Evolutionary conservation across 2,113 vertebrate species (phyloP).

Genomic region (Suncus etruscus): DNA sequence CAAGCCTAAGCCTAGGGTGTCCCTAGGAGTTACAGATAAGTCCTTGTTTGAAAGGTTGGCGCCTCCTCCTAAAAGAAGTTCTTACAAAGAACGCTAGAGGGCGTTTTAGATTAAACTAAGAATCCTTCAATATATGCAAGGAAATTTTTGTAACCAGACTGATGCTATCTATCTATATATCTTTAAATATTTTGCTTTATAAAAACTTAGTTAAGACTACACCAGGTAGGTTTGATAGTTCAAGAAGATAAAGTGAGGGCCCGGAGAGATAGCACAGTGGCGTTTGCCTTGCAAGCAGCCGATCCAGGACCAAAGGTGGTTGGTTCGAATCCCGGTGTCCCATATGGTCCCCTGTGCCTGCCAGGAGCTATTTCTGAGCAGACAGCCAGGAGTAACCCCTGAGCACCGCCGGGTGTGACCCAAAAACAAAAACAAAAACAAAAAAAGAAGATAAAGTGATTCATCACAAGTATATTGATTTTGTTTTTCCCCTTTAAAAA

Average conservation of each 20-base stretch:
- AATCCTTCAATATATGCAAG: background rate
- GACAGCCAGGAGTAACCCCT: no score
- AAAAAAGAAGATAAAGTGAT: background rate
- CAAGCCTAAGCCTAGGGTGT: background rate
- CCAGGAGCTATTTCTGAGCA: no score
- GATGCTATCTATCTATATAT: background rate
- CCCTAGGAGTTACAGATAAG: no score
- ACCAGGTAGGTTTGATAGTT: background rate
- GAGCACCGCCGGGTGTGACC: no score
- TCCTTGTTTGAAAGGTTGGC: background rate
- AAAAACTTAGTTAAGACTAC: background rate
- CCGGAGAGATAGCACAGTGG: no score
- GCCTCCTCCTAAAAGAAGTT: conserved; percentile 5
- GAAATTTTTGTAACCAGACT: background rate
- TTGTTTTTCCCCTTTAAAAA: no score
- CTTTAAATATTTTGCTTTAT: background rate
- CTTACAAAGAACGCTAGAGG: conserved; percentile 83
- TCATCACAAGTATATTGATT: no score
- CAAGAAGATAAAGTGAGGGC: background rate
- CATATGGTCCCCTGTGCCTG: no score
- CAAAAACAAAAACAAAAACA: no score
- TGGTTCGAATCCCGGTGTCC: no score
- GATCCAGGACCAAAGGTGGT: no score
- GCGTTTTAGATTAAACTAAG: conserved; percentile 79
- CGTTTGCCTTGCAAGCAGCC: no score